phyloP scores from a whole-genome alignment of 1,140 invertebrate species.

The Sesamia nonagrioides region DNA sequence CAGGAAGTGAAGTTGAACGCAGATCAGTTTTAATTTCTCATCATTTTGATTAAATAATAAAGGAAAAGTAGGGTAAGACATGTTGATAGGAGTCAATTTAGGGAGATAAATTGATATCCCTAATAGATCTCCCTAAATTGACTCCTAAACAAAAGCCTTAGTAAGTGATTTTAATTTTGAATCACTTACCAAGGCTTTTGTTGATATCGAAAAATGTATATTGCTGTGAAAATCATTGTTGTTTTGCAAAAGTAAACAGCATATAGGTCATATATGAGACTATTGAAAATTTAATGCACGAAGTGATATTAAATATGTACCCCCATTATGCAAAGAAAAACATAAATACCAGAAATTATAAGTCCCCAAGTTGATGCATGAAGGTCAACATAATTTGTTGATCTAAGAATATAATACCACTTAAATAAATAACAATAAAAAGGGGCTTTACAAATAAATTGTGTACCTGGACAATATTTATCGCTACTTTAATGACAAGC shows the following conservation, averaged over 20 bases:
- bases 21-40: conserved; percentile 24
- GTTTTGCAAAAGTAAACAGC: background rate
- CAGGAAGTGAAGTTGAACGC: conserved; percentile 25
- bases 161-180: background rate
- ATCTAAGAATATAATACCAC: conserved; percentile 11
- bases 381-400: conserved; percentile 11
- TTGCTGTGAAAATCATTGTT: no score
- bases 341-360: background rate
- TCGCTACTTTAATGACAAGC: conserved; percentile 18
- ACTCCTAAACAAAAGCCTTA: no score
- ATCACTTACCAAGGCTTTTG: background rate
- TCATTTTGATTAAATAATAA: background rate
- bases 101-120: background rate
- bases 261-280: no score
- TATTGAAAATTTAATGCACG: background rate
- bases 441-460: conserved; percentile 11
- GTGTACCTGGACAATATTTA: conserved; percentile 15
- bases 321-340: background rate
- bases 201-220: no score
- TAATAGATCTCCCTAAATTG: no score
- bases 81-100: background rate
- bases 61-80: background rate
- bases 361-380: background rate
- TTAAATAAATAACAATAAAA: conserved; percentile 8
- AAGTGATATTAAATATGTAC: background rate